These are phyloP conservation scores for Melanostigma gelatinosum DNA, from an alignment of 2,113 vertebrate genomes.

Conservation along the genomic window DNA sequence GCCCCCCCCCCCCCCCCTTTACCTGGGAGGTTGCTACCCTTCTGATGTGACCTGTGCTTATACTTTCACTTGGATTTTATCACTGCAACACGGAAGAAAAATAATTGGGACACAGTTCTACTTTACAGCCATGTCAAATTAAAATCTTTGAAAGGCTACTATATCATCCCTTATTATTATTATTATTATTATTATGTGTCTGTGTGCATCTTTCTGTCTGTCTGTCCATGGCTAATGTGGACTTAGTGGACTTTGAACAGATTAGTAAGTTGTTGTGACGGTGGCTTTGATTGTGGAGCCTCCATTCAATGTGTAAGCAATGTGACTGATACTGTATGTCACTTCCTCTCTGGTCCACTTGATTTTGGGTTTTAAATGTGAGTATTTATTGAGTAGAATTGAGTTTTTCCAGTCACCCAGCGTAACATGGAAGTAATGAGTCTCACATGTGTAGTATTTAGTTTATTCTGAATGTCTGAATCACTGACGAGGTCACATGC, in stretches of 20 bases:
- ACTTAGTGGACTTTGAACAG: neutral
- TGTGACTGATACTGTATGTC: neutral
- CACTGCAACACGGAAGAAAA: too few species aligned
- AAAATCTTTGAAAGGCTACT: too few species aligned
- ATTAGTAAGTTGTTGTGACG: too few species aligned
- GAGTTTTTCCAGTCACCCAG: neutral
- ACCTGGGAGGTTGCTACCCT: neutral
- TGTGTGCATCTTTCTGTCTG: too few species aligned
- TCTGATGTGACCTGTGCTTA: neutral
- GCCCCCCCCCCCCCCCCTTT: neutral
- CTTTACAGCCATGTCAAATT: too few species aligned
- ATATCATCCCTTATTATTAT: too few species aligned
- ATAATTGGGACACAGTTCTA: too few species aligned
- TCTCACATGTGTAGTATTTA: neutral
- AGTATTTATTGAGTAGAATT: too few species aligned
- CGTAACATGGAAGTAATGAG: neutral
- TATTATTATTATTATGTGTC: too few species aligned
- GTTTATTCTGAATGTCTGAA: neutral
- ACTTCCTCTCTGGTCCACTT: neutral
- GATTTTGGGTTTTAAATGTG: neutral
- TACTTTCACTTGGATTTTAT: too few species aligned
- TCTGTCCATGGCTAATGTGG: too few species aligned
- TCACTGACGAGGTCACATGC: neutral
- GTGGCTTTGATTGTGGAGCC: neutral
- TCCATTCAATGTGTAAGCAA: neutral